Conservation (phyloP, 1,140 invertebrate genomes). For the Hydropsyche tenuis region DNA sequence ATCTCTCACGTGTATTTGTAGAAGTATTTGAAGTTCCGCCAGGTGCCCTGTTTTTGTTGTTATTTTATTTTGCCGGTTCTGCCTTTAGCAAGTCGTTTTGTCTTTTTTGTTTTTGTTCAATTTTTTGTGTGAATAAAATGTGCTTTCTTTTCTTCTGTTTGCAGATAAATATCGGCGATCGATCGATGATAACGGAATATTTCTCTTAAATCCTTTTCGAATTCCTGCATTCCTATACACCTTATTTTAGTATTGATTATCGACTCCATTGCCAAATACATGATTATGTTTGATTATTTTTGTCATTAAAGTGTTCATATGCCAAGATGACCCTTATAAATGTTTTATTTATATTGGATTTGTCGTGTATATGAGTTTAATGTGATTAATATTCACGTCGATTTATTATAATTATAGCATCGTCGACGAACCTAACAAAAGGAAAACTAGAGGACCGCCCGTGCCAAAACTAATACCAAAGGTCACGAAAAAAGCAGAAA, state of each 20-base stretch:
- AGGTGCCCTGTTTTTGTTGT: neutral
- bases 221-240: neutral
- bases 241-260: neutral
- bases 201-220: neutral
- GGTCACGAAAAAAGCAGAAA: slow-evolving; percentile 32
- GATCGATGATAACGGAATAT: slow-evolving; percentile 14
- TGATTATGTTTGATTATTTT: slow-evolving; percentile 29
- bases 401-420: slow-evolving; percentile 19
- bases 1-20: neutral
- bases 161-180: slow-evolving; percentile 46
- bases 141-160: slow-evolving; percentile 49
- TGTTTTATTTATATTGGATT: neutral
- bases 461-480: slow-evolving; percentile 36
- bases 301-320: neutral
- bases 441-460: slow-evolving; percentile 28
- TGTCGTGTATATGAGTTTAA: neutral
- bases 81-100: neutral
- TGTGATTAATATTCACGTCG: neutral
- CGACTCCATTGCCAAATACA: slow-evolving; percentile 40
- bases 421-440: slow-evolving; percentile 31
- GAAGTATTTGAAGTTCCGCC: slow-evolving; percentile 10
- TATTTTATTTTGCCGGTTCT: neutral
- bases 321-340: slow-evolving; percentile 23
- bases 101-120: neutral
- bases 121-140: slow-evolving; percentile 42